These are phyloP conservation scores for Chiroxiphia lanceolata DNA, from an alignment of 2,797 vertebrate species.

Conservation along the genomic window DNA sequence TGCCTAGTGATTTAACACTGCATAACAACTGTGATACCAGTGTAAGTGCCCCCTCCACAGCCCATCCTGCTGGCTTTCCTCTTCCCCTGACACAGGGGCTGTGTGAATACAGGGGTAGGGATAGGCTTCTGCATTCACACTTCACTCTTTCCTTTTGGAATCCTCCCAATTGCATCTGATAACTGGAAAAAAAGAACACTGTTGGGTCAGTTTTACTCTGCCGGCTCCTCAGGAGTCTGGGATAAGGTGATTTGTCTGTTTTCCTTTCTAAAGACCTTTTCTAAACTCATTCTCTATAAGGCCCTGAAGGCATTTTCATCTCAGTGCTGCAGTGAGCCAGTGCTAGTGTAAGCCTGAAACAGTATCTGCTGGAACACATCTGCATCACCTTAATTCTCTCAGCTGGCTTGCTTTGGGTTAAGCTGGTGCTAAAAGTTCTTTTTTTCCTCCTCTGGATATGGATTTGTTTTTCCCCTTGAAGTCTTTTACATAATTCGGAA, in stretches of 20 bases:
- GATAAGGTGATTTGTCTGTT: neutral
- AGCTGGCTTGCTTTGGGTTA: neutral
- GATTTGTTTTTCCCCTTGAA: neutral
- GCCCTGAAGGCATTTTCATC: neutral
- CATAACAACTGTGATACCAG: rapidly evolving
- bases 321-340: neutral
- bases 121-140: neutral
- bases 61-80: neutral
- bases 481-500: neutral
- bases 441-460: neutral
- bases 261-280: neutral
- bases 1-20: neutral
- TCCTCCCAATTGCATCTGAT: neutral
- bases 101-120: neutral
- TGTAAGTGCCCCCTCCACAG: neutral
- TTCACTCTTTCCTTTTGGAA: neutral
- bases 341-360: neutral
- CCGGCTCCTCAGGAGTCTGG: neutral
- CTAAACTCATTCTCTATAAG: neutral
- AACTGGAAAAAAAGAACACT: neutral
- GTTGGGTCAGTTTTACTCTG: neutral
- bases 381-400: neutral
- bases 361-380: neutral
- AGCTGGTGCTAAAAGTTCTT: neutral
- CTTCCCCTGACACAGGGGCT: neutral